Base-by-base conservation (phyloP, 2,888 invertebrate species). In the Hylaea fasciaria region DNA sequence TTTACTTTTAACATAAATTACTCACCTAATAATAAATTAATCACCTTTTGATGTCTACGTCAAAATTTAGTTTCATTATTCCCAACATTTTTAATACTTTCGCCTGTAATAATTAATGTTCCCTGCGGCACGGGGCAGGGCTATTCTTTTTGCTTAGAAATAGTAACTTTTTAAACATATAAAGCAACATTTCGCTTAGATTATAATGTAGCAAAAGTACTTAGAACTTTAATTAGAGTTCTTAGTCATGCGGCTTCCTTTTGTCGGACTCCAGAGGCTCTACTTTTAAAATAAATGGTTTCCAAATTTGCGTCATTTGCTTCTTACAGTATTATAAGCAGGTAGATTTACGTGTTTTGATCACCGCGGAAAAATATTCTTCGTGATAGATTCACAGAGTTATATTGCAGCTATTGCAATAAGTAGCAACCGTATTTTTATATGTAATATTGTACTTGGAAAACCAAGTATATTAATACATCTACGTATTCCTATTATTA, bases 161-260 rank as follows among this genome's bases (percentile, higher is more conserved):
- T 57, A 51, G 37, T 14, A 13, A 40, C 40, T 40, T 40, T 40
- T 9, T 39, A 22, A 32, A 7, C 9, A 10, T 3, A 40, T 14
- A 5, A 40, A 55, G 13, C n/a, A 13, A 28, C 12, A 39, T 41
- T 22, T 22, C 16, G 16, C 14, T 35, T 52, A 43, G 32, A 51
- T 51, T 37, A 50, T 37, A 45, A 45, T 32, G 29, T 46, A 48
- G 22, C 16, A 47, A 9, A 52, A 60, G 70, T 54, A 22, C 22
- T 22, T 22, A 58, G 44, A 74, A 77, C 72, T 78, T 78, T 79
- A 78, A 81, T 77, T 77, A 76, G 72, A 73, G 68, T 70, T 69
- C 72, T 76, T 70, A 78, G 65, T 72, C 73, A 67, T 69, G 62
- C 68, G 56, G 71, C 70, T 71, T 76, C 71, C 68, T 71, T n/a